Percentiles rank a stretch among this genome's conserved stretches.
phyloP scores from a whole-genome alignment of 1,140 invertebrate genomes.

The Drosophila nebulosa region DNA sequence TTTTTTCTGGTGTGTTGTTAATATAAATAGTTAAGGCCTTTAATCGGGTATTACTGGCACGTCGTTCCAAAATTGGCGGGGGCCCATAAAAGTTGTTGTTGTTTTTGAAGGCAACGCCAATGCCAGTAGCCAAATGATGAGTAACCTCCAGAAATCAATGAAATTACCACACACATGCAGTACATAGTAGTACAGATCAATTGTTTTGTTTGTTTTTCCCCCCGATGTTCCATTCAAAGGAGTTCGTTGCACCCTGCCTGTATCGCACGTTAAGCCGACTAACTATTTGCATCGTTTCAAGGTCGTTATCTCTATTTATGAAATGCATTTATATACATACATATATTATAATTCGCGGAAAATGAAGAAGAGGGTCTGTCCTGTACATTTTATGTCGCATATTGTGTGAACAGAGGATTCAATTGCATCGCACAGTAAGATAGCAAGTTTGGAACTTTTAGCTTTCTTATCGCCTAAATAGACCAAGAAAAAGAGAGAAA shows the following conservation, averaged over 20 bases:
- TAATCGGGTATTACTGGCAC: conserved; percentile 47
- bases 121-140: conserved; percentile 35
- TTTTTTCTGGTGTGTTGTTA: conserved; percentile 7
- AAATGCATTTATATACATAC: conserved; percentile 13
- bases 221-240: not conserved
- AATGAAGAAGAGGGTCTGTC: not conserved
- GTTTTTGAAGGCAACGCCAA: conserved; percentile 45
- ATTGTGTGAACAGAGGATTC: not conserved
- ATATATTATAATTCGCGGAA: no score
- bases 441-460: not conserved
- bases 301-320: conserved; percentile 36
- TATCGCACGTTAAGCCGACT: conserved; percentile 18
- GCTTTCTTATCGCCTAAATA: not conserved
- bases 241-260: conserved; percentile 4
- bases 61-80: conserved; percentile 38
- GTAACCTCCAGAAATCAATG: conserved; percentile 34
- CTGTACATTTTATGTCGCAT: not conserved
- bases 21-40: conserved; percentile 14
- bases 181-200: not conserved
- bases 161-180: conserved; percentile 5
- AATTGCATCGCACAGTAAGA: not conserved
- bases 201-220: no score
- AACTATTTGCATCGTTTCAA: conserved; percentile 19
- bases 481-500: not conserved
- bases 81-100: conserved; percentile 60